A percentile compares a stretch with the other conserved stretches of the same genome.
phyloP scores from a whole-genome alignment of 1,140 invertebrate species.

The Metopolophium dirhodum region DNA sequence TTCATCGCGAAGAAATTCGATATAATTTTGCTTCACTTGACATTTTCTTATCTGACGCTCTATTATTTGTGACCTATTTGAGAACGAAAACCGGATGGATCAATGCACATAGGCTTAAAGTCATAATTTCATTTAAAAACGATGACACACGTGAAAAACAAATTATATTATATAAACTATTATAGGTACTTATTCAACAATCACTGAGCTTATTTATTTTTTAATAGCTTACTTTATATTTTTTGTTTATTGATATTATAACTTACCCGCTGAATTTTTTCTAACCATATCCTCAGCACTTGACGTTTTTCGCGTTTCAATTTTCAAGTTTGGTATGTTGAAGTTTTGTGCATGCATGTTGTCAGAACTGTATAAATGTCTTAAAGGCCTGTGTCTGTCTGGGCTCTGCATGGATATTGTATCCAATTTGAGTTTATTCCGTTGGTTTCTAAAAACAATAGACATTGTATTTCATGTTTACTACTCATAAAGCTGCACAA shows the following conservation, averaged over 20 bases:
- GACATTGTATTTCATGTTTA: not conserved
- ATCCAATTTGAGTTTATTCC: constrained; percentile 83
- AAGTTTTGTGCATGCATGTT: constrained; percentile 84
- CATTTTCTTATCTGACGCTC: not conserved
- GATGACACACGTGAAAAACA: rapidly evolving
- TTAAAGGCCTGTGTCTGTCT: constrained; percentile 75
- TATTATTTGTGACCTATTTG: not conserved
- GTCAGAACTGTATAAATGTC: constrained; percentile 84
- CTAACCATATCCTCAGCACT: constrained; percentile 87
- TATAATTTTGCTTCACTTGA: not conserved
- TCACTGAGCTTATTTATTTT: not conserved
- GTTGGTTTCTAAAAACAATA: constrained; percentile 69
- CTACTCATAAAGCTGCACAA: not conserved
- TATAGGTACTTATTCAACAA: not conserved
- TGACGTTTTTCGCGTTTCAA: constrained; percentile 85
- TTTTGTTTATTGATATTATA: not conserved
- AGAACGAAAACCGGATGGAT: not conserved
- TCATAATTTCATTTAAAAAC: not conserved
- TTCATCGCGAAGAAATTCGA: not conserved
- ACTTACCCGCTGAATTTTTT: constrained; percentile 77
- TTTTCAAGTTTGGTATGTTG: constrained; percentile 83
- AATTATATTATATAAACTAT: not conserved
- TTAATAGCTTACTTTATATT: not conserved
- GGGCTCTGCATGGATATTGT: constrained; percentile 77
- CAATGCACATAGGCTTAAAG: not conserved